These are phyloP conservation scores for Colletes gigas DNA, from an alignment of 1,140 invertebrate species.

Conservation along the genomic window DNA sequence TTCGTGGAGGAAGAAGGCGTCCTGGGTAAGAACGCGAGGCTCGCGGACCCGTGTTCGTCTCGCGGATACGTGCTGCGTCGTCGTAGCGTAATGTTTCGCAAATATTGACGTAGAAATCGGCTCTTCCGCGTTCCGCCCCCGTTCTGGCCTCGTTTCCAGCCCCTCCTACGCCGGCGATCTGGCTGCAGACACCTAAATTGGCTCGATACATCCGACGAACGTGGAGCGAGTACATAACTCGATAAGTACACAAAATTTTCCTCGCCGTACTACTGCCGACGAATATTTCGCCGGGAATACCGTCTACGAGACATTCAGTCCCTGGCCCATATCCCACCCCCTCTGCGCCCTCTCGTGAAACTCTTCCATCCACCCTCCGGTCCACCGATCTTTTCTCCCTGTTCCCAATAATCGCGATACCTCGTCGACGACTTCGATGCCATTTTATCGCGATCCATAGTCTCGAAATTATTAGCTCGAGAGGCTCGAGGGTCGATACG, in stretches of 20 bases:
- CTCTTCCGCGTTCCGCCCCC: slow-evolving; percentile 43
- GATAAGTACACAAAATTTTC: slow-evolving; percentile 69
- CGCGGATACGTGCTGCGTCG: slow-evolving; percentile 43
- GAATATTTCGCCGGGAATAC: slow-evolving; percentile 50
- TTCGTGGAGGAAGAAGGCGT: slow-evolving; percentile 15
- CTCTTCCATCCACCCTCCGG: not conserved
- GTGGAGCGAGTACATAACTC: slow-evolving; percentile 68
- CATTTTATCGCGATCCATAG: not conserved
- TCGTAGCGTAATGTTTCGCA: slow-evolving; percentile 65
- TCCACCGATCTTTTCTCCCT: not conserved
- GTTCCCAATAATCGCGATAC: not conserved
- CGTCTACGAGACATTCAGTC: slow-evolving; percentile 30
- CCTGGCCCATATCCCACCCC: not conserved
- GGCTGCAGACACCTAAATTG: slow-evolving; percentile 65
- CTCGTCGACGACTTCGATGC: not conserved
- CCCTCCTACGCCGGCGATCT: slow-evolving; percentile 50
- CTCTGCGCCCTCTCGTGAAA: not conserved
- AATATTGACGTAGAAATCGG: slow-evolving; percentile 71
- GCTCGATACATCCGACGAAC: slow-evolving; percentile 65
- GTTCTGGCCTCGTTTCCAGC: slow-evolving; percentile 35
- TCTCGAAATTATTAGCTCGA: not conserved
- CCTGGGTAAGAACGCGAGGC: not conserved
- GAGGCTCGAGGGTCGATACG: not conserved
- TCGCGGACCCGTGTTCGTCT: slow-evolving; percentile 33
- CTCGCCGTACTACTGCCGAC: slow-evolving; percentile 52